phyloP scores from a whole-genome alignment of 2,797 vertebrate genomes.

The Arctocebus calabarensis region DNA sequence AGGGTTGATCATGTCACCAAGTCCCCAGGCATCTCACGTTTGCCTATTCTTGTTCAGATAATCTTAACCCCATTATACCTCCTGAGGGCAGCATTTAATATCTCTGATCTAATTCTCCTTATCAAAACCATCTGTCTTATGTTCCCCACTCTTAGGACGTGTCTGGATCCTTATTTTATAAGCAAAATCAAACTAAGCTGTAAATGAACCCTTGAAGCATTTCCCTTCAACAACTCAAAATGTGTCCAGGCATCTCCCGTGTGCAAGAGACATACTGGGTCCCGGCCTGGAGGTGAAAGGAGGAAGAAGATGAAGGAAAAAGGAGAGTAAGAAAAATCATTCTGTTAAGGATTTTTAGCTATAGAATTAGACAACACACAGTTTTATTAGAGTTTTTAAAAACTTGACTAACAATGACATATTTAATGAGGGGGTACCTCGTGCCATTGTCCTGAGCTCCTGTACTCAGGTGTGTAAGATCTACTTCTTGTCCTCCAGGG shows the following conservation, averaged over 20 bases:
- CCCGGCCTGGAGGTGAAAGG: background rate
- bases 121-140: background rate
- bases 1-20: background rate
- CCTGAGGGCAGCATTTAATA: constrained; percentile 35
- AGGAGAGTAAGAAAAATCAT: background rate
- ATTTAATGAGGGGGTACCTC: background rate
- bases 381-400: background rate
- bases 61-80: background rate
- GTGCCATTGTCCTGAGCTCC: background rate
- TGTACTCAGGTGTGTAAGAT: background rate
- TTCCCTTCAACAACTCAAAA: constrained; percentile 39
- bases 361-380: background rate
- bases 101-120: background rate
- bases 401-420: background rate
- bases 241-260: background rate
- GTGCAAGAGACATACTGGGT: background rate
- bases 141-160: background rate
- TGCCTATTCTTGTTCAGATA: background rate
- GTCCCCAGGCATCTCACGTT: background rate
- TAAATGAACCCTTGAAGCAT: background rate
- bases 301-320: background rate
- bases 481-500: background rate
- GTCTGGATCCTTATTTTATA: background rate
- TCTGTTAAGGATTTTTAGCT: background rate
- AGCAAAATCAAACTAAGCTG: constrained; percentile 11